phyloP scores from a whole-genome alignment of 2,797 vertebrate species.

The Lepilemur ruficaudatus region DNA sequence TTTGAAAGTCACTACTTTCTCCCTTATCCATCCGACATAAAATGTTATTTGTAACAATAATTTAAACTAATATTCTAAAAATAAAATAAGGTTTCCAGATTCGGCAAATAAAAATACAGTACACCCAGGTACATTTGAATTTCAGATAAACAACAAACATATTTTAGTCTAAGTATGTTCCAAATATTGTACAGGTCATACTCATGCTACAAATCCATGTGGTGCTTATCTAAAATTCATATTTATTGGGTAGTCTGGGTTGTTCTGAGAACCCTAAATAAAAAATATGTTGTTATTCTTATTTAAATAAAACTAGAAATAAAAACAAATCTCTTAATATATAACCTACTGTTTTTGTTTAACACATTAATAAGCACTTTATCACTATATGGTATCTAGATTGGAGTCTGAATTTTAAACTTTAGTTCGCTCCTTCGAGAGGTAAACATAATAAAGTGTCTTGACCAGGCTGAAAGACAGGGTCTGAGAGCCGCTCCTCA shows the following conservation, averaged over 20 bases:
- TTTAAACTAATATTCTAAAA: not conserved
- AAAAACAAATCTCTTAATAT: not conserved
- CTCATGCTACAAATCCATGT: not conserved
- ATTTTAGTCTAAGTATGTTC: not conserved
- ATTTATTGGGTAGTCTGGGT: not conserved
- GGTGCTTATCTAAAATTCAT: not conserved
- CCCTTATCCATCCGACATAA: not conserved
- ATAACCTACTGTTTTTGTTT: not conserved
- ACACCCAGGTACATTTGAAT: not conserved
- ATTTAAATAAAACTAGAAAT: not conserved
- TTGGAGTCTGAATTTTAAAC: not conserved
- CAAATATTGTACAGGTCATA: not conserved
- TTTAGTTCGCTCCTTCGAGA: not conserved
- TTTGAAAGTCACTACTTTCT: not conserved
- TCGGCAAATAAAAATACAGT: not conserved
- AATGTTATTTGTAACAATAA: not conserved
- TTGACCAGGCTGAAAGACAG: not conserved
- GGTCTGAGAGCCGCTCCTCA: fast-evolving
- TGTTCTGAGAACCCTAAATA: not conserved
- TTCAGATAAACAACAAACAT: not conserved
- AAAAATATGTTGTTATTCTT: not conserved
- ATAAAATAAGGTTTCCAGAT: not conserved
- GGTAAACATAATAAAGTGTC: not conserved
- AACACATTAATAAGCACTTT: not conserved
- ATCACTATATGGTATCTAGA: not conserved